Base-by-base conservation (phyloP, 2,113 vertebrate genomes). In the Anas platyrhynchos region DNA sequence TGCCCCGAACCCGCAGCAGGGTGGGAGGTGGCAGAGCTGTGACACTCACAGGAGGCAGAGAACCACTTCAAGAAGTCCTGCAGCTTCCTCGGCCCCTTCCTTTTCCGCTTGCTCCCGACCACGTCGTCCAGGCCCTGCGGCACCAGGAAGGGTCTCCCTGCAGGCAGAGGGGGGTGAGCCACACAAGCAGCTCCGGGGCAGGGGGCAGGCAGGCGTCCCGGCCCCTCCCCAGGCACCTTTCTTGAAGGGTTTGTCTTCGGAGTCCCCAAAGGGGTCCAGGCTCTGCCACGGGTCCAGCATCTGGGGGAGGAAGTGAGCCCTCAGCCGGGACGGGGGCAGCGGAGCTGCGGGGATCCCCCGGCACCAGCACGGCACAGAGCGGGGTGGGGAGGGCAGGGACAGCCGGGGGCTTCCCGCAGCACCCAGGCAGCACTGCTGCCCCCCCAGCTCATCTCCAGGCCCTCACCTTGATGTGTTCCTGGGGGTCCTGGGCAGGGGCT, bases 11-110 rank as follows among this genome's bases (percentile, higher is more conserved):
- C 20, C 6, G 25, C 6, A 2, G 9, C 41, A 5, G 18, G 31
- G 0, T 0, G 1, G 58, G 34, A 26, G 5, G 4, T 13, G 0
- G 29, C 9, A 2, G 0, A 2, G 23, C 17, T 6, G 5, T 2
- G 2, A 26, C 6, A 97, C 99, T 98, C 95, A 99, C 99, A 98
- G 84, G 95, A 87, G 32, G 97, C 97, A 26, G 96, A 97, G 95
- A 98, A 99, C 99, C 99, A 99, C 61, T 89, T 97, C 50, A 96
- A 86, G 94, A 99, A 99, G 82, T 99, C 98, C 95, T 98, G 98
- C 4, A 98, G 97, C 61, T 97, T 96, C 48, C 90, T 22, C 0
- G 92, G 7, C 0, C 75, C 92, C 61, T 96, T 98, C 67, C 98
- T 96, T 88, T 99, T 99, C 79, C 99, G 97, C 91, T 99, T 98